Evolutionary conservation across 2,797 vertebrate species (phyloP), one percentile per base, ranked within the genome.

Genomic region (Enoplosus armatus): DNA sequence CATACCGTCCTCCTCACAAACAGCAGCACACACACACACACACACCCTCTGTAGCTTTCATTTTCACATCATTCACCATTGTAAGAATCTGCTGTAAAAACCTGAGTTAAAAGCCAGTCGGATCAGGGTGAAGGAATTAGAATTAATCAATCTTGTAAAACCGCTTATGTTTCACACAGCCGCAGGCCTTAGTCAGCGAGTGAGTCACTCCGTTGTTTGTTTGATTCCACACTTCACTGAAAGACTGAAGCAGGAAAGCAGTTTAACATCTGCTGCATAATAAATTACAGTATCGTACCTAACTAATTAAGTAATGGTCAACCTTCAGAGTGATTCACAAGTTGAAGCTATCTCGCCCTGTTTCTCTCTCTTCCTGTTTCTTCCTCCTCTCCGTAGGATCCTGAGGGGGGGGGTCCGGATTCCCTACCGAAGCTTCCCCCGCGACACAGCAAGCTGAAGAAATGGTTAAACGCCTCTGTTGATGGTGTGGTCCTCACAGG

Each of bases 131-230:
- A 86, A 80, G 72, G 85, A 89, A 82, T 87, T 85, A 78, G 54
- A 83, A 82, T 79, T 10, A 89, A 90, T 90, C 87, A 84, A 70
- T 88, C 84, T 73, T 68, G 62, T 73, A 79, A 85, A 90, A 89
- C 20, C 9, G 72, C 82, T 82, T 78, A 61, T 80, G 83, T 79
- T 63, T 84, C 71, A 77, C 71, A 29, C 75, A 66, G 80, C 78
- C 50, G 4, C 55, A 6, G 85, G 65, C 69, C 78, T 81, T 53
- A 77, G 75, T 89, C 87, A 83, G 85, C 68, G 8, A 62, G 66
- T 86, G 83, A 91, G 81, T 88, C 86, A 83, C 37, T 63, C 47
- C 9, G 12, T 47, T 67, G 68, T 77, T 80, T 82, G 72, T 83
- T 88, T 88, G 84, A 85, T 69, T 83, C 65, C 55, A 48, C 31